Base-by-base conservation (phyloP, 2,113 vertebrate species). In the Lampris megalopsis region DNA sequence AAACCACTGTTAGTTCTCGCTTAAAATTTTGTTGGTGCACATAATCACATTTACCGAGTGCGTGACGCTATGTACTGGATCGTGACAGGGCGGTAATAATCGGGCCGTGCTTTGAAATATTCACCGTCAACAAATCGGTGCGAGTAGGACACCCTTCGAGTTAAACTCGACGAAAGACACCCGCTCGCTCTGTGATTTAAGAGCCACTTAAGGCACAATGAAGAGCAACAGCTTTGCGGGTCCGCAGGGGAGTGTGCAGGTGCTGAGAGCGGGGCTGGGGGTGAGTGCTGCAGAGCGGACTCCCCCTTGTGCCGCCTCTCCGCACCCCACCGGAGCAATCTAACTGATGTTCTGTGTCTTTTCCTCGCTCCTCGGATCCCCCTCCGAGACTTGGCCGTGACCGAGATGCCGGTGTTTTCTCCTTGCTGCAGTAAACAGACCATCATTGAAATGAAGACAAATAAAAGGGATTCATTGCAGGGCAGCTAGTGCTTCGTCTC, bases 201-300 rank as follows among this genome's bases (percentile, higher is more conserved):
- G 63, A 84, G 63, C 24, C 50, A 52, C 73, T 72, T 81, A 65
- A 78, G 72, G 61, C 65, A 59, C 53, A 59, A 4, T 38, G 71
- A 79, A 75, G 72, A 86, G 50, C 79, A 57, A 63, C 68, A 68
- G 67, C 71, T 74, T 81, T 79, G 7, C 49, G 0, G 37, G 88
- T 56, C 71, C 78, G 41, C 83, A 47, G 68, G 86, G 79, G 91
- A 82, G 64, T 50, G 52, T 82, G 77, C 87, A 80, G 81, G 78
- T 68, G 75, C 74, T 81, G 73, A 64, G 76, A 80, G 52, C 71
- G 64, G 67, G 59, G 70, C 24, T 62, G 78, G 82, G 24, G 83
- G 81, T 73, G 69, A 86, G 66, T 68, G 70, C 77, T 79, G 77
- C 71, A 82, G 73, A 82, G 73, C 73, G 62, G 58, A 72, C 73